Evolutionary conservation across 2,113 vertebrate genomes (phyloP).

Genomic region (Sisor rabdophorus): DNA sequence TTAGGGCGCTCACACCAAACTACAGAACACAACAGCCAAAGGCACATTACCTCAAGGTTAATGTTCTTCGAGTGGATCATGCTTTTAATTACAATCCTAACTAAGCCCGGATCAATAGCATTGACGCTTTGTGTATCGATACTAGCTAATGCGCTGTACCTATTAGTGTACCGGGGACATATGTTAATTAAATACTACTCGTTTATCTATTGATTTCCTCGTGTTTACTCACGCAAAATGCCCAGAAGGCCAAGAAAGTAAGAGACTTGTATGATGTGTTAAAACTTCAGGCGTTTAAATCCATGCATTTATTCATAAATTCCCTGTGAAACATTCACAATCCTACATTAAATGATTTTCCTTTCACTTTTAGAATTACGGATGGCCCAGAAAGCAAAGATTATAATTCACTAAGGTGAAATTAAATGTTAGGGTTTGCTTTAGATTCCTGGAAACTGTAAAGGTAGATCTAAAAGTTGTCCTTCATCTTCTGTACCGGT

Average conservation of each 20-base stretch:
- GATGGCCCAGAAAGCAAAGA: background rate
- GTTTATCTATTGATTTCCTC: conserved; percentile 20
- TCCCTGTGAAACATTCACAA: background rate
- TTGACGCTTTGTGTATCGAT: conserved; percentile 33
- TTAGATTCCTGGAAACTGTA: background rate
- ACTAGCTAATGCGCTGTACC: conserved; percentile 24
- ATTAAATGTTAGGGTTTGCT: background rate
- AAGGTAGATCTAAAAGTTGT: background rate
- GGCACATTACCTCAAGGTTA: conserved; percentile 31
- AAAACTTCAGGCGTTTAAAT: background rate
- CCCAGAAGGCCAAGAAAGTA: background rate
- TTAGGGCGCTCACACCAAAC: conserved; percentile 10
- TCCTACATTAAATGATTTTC: background rate
- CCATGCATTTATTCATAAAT: background rate
- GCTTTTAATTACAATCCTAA: conserved; percentile 29
- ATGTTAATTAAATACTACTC: conserved; percentile 19
- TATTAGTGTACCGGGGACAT: conserved; percentile 8
- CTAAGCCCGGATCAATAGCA: conserved; percentile 26
- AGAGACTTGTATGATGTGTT: background rate
- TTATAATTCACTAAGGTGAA: background rate
- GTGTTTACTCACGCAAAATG: background rate
- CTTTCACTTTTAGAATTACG: background rate
- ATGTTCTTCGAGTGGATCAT: conserved; percentile 17
- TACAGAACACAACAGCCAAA: conserved; percentile 21
- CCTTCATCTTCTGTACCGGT: no score